Base-by-base conservation (phyloP, 2,113 vertebrate species). In the Scortum barcoo region DNA sequence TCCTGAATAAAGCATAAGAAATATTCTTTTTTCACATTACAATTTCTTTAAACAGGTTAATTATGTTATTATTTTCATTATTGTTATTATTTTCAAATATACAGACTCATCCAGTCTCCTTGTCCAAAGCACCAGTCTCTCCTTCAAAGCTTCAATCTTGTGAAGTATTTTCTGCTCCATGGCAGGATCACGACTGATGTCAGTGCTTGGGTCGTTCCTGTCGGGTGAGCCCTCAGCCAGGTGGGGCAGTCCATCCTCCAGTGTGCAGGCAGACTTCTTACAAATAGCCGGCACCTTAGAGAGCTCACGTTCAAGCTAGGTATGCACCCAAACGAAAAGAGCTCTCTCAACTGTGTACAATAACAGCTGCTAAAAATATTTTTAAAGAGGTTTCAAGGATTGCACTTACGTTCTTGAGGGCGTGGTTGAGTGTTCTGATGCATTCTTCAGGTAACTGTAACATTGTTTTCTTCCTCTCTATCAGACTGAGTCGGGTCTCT, bases 391-490 rank as follows among this genome's bases (percentile, higher is more conserved):
- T 86, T 57, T 56, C 7, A 44, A 78, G 83, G 30, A 28, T n/a
- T 56, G 28, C 72, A 89, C 95, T 80, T 93, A 98, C 97, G 60
- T 90, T 94, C 93, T 97, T 97, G 56, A 96, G 79, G 75, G 89
- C 65, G 74, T 94, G 93, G 82, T 30, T 95, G 67, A 97, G 89
- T 48, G 91, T 81, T 83, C 93, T 92, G 88, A 97, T 94, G 78
- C 90, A 91, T 78, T 97, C 95, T 79, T 95, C 93, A 17, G 97
- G 96, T 19, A 95, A 78, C 62, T 93, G 94, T 38, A 93, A 88
- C 33, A 95, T 83, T 69, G 91, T 91, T 90, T 81, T 93, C 88
- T 95, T 96, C 82, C 87, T 93, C 75, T 96, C 93, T 42, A 76
- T 88, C 51, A 98, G 88, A 77, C 87, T 94, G 60, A 94, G 84